phyloP scores from a whole-genome alignment of 2,888 invertebrate species.

The Petrolisthes manimaculis region DNA sequence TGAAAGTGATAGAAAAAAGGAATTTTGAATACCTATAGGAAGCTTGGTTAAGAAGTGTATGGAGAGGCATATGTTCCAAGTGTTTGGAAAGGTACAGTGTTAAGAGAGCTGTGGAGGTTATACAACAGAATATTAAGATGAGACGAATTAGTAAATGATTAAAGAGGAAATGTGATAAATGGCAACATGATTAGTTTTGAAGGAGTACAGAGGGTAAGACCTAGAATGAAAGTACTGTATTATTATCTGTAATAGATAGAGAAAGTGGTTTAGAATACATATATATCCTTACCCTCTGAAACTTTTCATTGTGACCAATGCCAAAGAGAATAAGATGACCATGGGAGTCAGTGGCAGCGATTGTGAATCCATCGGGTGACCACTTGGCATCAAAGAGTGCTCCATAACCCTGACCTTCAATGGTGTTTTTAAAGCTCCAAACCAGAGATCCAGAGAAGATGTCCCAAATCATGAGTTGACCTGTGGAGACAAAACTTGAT shows the following conservation, averaged over 20 bases:
- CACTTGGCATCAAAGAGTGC: slow-evolving; percentile 97
- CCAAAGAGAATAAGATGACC: slow-evolving; percentile 93
- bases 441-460: slow-evolving; percentile 74
- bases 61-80: too few relatives aligned
- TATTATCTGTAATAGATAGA: background rate
- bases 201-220: too few relatives aligned
- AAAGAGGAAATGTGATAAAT: too few relatives aligned
- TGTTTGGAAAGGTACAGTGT: too few relatives aligned
- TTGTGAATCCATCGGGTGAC: slow-evolving; percentile 87
- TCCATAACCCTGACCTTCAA: slow-evolving; percentile 86
- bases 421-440: slow-evolving; percentile 64
- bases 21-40: too few relatives aligned
- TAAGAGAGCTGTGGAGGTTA: too few relatives aligned
- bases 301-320: slow-evolving; percentile 76
- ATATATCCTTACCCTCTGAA: slow-evolving; percentile 68
- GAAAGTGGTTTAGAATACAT: background rate
- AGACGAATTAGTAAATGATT: too few relatives aligned
- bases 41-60: too few relatives aligned
- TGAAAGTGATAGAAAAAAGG: too few relatives aligned
- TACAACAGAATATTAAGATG: too few relatives aligned
- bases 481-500: slow-evolving; percentile 19
- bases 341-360: slow-evolving; percentile 95
- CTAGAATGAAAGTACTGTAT: too few relatives aligned
- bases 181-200: too few relatives aligned
- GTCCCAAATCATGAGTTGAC: slow-evolving; percentile 83